A percentile compares a stretch with the other conserved stretches of the same genome.
Conservation (phyloP, 2,797 vertebrate genomes). For the Champsocephalus gunnari region DNA sequence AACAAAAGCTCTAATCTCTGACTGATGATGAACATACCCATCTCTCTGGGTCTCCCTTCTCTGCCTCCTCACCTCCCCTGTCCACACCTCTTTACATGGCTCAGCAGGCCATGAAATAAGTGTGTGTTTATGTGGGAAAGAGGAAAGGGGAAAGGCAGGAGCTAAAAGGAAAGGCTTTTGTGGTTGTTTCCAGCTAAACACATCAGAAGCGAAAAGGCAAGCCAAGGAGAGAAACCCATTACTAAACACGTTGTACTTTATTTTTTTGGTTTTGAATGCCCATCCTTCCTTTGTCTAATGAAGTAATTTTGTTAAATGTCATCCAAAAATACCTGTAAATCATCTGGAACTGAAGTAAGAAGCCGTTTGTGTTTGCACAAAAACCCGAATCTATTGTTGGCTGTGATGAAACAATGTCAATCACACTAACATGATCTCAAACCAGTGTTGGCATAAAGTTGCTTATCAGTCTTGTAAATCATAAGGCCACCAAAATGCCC, state of each 20-base stretch:
- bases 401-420: slow-evolving; percentile 29
- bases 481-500: slow-evolving; percentile 31
- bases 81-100: slow-evolving; percentile 63
- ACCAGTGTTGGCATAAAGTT: slow-evolving; percentile 29
- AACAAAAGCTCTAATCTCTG: slow-evolving; percentile 39
- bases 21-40: slow-evolving; percentile 50
- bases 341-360: slow-evolving; percentile 10
- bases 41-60: slow-evolving; percentile 41
- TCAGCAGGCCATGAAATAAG: slow-evolving; percentile 44
- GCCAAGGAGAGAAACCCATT: neutral
- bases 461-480: slow-evolving; percentile 31
- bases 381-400: slow-evolving; percentile 15
- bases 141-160: neutral
- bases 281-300: neutral
- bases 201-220: neutral
- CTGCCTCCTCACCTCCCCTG: slow-evolving; percentile 41
- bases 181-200: neutral
- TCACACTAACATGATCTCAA: slow-evolving; percentile 47
- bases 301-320: neutral
- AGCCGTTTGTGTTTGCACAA: slow-evolving; percentile 8
- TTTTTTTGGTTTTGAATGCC: neutral
- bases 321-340: slow-evolving; percentile 26
- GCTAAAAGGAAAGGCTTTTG: neutral
- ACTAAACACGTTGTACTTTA: neutral
- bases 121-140: slow-evolving; percentile 42